Evolutionary conservation across 2,888 invertebrate species (phyloP).

Genomic region (Cephonodes hylas): DNA sequence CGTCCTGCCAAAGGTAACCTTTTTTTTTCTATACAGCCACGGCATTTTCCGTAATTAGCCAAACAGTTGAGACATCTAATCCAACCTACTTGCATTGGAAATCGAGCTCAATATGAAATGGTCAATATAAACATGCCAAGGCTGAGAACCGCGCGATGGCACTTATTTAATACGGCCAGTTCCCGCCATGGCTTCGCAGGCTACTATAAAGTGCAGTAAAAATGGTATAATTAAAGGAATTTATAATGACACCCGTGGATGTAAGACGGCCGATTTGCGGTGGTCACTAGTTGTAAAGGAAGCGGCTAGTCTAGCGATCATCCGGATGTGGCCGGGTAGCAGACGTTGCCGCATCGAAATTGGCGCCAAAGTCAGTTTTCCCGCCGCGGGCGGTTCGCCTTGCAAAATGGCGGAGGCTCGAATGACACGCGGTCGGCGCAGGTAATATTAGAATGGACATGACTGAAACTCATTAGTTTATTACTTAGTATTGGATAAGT

Average conservation of each 20-base stretch:
- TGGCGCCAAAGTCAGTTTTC: slow-evolving; percentile 79
- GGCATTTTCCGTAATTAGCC: slow-evolving; percentile 2
- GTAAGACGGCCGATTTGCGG: slow-evolving; percentile 44
- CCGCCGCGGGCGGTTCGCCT: slow-evolving; percentile 76
- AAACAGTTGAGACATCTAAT: slow-evolving; percentile 11
- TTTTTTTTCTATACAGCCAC: slow-evolving; percentile 4
- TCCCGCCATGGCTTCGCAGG: slow-evolving; percentile 42
- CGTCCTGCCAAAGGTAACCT: slow-evolving; percentile 79
- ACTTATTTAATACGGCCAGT: slow-evolving; percentile 53
- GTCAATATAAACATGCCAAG: slow-evolving; percentile 52
- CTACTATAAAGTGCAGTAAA: slow-evolving; percentile 64
- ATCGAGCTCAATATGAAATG: slow-evolving; percentile 25
- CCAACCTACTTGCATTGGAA: background rate
- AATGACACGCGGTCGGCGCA: slow-evolving; percentile 66
- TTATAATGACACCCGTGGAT: slow-evolving; percentile 61
- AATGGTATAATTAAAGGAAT: slow-evolving; percentile 74
- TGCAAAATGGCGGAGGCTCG: slow-evolving; percentile 76
- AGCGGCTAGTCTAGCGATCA: slow-evolving; percentile 26
- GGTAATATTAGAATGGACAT: slow-evolving; percentile 54
- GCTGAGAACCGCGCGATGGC: slow-evolving; percentile 55
- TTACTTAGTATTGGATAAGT: background rate
- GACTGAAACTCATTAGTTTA: too few relatives aligned
- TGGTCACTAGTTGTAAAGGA: slow-evolving; percentile 27
- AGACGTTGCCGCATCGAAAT: slow-evolving; percentile 64
- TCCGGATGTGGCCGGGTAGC: slow-evolving; percentile 50